phyloP scores from a whole-genome alignment of 2,888 invertebrate genomes.

The Scaptodrosophila latifasciaeformis region DNA sequence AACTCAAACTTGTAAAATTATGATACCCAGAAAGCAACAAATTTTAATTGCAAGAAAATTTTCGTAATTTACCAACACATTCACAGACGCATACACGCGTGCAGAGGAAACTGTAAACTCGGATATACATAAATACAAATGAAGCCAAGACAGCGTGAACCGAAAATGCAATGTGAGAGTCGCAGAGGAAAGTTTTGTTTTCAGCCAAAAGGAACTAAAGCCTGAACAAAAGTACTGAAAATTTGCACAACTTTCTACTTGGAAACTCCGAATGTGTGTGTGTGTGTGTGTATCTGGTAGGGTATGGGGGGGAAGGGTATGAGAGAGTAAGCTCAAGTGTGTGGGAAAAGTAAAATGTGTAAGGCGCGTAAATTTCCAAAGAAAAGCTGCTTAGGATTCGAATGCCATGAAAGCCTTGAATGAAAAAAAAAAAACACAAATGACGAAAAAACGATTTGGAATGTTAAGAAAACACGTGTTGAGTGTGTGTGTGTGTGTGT shows the following conservation, averaged over 20 bases:
- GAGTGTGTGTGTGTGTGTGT: not conserved
- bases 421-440: conserved; percentile 8
- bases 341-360: conserved; percentile 62
- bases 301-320: too few species aligned
- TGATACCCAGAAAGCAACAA: conserved; percentile 65
- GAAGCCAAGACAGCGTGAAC: conserved; percentile 27
- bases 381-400: conserved; percentile 53
- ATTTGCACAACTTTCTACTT: not conserved
- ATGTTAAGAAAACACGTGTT: not conserved
- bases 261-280: conserved; percentile 6
- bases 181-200: not conserved
- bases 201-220: not conserved
- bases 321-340: too few species aligned
- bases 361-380: conserved; percentile 58
- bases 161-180: not conserved
- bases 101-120: conserved; percentile 1
- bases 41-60: conserved; percentile 65
- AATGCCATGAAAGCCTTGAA: conserved; percentile 20
- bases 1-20: conserved; percentile 58
- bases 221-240: not conserved
- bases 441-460: not conserved
- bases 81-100: conserved; percentile 17
- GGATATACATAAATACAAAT: conserved; percentile 25
- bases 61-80: conserved; percentile 48
- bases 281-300: conserved; percentile 21